Evolutionary conservation across 2,888 invertebrate genomes (phyloP).

Genomic region (Mesorhabditis sp.): DNA sequence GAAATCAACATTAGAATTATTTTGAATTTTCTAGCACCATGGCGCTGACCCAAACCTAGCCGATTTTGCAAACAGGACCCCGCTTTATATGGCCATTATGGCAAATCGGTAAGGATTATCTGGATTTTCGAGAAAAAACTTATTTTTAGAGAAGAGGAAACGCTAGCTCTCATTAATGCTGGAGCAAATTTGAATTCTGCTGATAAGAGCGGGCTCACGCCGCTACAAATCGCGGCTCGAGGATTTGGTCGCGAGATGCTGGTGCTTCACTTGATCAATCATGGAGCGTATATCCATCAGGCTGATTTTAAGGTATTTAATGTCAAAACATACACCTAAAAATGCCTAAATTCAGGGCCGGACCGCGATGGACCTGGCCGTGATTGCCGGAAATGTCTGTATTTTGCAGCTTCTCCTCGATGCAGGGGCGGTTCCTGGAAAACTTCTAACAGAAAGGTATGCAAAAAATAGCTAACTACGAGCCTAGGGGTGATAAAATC

Average conservation of each 20-base stretch:
- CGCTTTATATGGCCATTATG: constrained; percentile 1
- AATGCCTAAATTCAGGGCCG: background rate
- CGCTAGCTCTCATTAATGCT: background rate
- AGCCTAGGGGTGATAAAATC: too few species aligned
- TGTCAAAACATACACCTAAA: background rate
- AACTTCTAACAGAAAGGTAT: background rate
- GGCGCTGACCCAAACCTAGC: constrained; percentile 5
- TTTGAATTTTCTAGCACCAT: background rate
- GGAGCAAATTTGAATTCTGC: background rate
- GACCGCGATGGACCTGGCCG: background rate
- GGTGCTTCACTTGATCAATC: background rate
- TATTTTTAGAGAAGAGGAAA: background rate
- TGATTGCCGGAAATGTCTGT: background rate
- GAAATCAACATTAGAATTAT: background rate
- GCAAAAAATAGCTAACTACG: background rate
- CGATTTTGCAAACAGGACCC: constrained; percentile 1
- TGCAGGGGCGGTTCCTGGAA: background rate
- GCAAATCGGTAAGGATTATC: background rate
- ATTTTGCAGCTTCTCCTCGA: background rate
- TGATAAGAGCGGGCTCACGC: background rate
- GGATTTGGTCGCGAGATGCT: constrained; percentile 2
- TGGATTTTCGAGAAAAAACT: background rate
- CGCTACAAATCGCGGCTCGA: background rate
- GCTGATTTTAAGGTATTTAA: background rate
- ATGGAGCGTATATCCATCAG: background rate